Conservation (phyloP, 2,113 vertebrate species). For the Gobio gobio region DNA sequence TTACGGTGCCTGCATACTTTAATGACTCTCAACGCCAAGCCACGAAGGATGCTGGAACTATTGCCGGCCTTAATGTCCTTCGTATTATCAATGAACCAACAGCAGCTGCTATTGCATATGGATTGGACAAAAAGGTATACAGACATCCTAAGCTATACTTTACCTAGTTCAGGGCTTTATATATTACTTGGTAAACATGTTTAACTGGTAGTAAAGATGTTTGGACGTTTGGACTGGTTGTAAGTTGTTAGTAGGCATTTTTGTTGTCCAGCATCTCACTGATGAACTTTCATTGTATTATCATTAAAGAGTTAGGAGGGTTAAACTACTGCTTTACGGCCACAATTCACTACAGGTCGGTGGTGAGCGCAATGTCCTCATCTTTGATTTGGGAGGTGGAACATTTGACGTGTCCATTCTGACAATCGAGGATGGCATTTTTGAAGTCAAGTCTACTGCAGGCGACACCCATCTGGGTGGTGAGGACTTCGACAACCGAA, state of each 20-base stretch:
- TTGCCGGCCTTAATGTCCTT: slow-evolving; percentile 86
- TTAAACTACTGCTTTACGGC: not conserved
- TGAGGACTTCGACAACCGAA: slow-evolving; percentile 90
- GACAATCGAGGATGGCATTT: slow-evolving; percentile 93
- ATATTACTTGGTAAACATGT: not conserved
- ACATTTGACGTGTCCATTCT: slow-evolving; percentile 92
- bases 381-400: slow-evolving; percentile 90
- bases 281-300: not conserved
- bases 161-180: not conserved
- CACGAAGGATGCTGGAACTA: slow-evolving; percentile 89
- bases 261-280: not conserved
- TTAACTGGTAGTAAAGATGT: not conserved
- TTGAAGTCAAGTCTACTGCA: slow-evolving; percentile 90
- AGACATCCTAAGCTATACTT: not conserved
- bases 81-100: slow-evolving; percentile 93
- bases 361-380: slow-evolving; percentile 86
- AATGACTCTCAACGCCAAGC: slow-evolving; percentile 92
- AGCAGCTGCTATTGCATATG: slow-evolving; percentile 92
- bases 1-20: slow-evolving; percentile 92
- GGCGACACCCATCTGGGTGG: slow-evolving; percentile 91
- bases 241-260: not conserved
- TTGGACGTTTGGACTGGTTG: not conserved
- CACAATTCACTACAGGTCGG: slow-evolving; percentile 74
- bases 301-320: not conserved
- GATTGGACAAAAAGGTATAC: slow-evolving; percentile 84